Evolutionary conservation across 2,888 invertebrate genomes (phyloP).

Genomic region (Chydorus sphaericus): DNA sequence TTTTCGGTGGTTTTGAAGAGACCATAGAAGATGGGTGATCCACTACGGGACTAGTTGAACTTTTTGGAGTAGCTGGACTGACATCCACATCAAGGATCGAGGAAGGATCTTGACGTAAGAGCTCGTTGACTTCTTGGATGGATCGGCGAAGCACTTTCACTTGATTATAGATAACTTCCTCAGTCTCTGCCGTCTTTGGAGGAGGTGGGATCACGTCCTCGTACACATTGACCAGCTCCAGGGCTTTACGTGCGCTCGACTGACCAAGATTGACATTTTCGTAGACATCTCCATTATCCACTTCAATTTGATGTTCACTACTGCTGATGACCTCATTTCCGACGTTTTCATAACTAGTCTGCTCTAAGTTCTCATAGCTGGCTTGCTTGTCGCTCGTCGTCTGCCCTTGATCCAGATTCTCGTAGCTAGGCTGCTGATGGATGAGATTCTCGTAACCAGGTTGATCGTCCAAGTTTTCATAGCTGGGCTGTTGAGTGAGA

Average conservation of each 20-base stretch:
- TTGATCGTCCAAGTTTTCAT: conserved; percentile 8
- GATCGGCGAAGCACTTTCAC: conserved; percentile 58
- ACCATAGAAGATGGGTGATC: not conserved
- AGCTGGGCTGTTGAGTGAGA: not conserved
- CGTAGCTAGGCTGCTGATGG: conserved; percentile 10
- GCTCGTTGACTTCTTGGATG: conserved; percentile 55
- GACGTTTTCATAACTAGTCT: not conserved
- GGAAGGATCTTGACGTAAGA: conserved; percentile 22
- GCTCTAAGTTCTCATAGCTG: conserved; percentile 7
- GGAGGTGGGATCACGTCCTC: conserved; percentile 15
- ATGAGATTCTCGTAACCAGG: conserved; percentile 12
- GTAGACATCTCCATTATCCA: conserved; percentile 13
- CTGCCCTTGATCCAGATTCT: no score
- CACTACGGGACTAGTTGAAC: not conserved
- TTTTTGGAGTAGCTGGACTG: not conserved
- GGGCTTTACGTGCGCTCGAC: not conserved
- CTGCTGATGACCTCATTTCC: not conserved
- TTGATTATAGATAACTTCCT: conserved; percentile 46
- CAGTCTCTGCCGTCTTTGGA: conserved; percentile 16
- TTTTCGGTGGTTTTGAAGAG: not conserved
- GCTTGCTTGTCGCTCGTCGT: no score
- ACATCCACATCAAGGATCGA: not conserved
- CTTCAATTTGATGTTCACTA: not conserved
- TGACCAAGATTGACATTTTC: conserved; percentile 18
- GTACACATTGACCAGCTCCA: conserved; percentile 13